Conservation (phyloP, 2,113 vertebrate species). For the Ifrita kowaldi region DNA sequence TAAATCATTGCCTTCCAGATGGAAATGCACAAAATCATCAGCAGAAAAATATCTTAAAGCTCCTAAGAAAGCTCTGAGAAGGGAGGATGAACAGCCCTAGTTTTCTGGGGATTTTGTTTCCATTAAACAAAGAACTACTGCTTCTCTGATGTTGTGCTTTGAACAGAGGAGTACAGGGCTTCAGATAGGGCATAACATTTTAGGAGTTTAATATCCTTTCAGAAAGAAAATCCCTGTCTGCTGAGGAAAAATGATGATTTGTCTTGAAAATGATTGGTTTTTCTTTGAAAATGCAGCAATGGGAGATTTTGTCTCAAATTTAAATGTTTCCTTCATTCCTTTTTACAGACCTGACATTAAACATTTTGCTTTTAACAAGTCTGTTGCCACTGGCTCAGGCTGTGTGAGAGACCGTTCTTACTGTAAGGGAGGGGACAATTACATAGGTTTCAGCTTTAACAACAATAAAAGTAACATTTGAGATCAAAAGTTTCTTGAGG, state of each 20-base stretch:
- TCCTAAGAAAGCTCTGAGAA: constrained; percentile 16
- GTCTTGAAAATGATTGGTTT: neutral
- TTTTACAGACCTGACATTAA: neutral
- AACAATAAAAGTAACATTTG: neutral
- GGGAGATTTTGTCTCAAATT: neutral
- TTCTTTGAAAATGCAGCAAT: neutral
- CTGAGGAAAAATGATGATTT: neutral
- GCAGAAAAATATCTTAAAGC: constrained; percentile 23
- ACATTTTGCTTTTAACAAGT: neutral
- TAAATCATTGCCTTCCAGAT: constrained; percentile 39
- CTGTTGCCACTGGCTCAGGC: neutral
- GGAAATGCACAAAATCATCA: constrained; percentile 28
- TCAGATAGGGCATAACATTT: neutral
- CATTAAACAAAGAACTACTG: constrained; percentile 12
- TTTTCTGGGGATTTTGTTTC: constrained; percentile 1
- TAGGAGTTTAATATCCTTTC: neutral
- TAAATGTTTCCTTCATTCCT: neutral
- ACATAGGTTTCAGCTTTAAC: neutral
- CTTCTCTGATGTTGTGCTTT: neutral
- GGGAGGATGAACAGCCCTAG: neutral
- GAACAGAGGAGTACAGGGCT: neutral
- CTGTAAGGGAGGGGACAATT: neutral
- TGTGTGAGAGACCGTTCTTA: neutral
- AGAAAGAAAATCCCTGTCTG: constrained; percentile 15
- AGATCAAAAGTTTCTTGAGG: neutral